Evolutionary conservation across 2,797 vertebrate genomes (phyloP).

Genomic region (Acestrorhynchus altus): DNA sequence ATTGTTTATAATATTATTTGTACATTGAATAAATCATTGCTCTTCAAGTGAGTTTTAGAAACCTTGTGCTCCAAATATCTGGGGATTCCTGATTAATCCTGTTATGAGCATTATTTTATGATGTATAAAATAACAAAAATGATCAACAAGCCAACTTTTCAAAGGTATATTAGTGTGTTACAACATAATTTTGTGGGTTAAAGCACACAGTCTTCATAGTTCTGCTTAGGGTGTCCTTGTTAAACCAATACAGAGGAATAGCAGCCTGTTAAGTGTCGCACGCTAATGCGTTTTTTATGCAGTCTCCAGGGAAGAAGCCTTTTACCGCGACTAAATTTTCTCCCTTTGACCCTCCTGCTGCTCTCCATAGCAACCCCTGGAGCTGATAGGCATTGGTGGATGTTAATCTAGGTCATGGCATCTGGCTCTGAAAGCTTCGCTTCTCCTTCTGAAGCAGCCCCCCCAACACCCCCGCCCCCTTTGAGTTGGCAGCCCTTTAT

Average conservation of each 20-base stretch:
- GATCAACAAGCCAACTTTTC: too few species aligned
- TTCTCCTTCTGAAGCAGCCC: not conserved
- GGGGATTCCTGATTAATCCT: too few species aligned
- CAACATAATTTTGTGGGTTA: not conserved
- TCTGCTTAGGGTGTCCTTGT: not conserved
- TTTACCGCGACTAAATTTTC: constrained; percentile 11
- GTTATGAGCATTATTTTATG: too few species aligned
- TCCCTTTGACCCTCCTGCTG: constrained; percentile 8
- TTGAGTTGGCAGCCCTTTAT: too few species aligned
- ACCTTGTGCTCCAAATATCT: too few species aligned
- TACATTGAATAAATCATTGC: too few species aligned
- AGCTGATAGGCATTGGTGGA: constrained; percentile 1
- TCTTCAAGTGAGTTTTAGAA: too few species aligned
- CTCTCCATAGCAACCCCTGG: constrained; percentile 17
- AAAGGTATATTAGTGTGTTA: too few species aligned
- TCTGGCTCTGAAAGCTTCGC: constrained; percentile 1
- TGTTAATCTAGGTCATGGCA: constrained; percentile 28
- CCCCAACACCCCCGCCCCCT: too few species aligned
- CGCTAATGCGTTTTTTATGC: not conserved
- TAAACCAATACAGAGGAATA: not conserved
- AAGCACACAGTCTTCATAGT: not conserved
- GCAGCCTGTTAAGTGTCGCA: not conserved
- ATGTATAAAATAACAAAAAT: too few species aligned
- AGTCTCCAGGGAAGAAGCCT: constrained; percentile 13
- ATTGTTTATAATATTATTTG: too few species aligned